Evolutionary conservation across 2,797 vertebrate genomes (phyloP).

Genomic region (Trematomus bernacchii): DNA sequence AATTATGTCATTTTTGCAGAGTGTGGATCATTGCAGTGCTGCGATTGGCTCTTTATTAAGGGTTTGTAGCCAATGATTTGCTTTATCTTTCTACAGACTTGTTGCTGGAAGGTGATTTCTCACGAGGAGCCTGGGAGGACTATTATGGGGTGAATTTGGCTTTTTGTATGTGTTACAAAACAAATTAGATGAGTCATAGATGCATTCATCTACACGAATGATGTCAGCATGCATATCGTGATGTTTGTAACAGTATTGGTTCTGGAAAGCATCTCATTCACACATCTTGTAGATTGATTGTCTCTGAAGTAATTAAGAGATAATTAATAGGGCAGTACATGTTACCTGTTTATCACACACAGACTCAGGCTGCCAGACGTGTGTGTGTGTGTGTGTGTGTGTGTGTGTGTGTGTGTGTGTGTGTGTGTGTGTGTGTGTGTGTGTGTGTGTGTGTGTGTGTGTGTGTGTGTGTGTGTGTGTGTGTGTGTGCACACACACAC

Average conservation of each 20-base stretch:
- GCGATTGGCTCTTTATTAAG: constrained; percentile 49
- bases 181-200: constrained; percentile 66
- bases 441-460: no score
- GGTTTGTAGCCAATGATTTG: constrained; percentile 51
- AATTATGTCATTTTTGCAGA: constrained; percentile 42
- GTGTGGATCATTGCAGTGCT: constrained; percentile 10
- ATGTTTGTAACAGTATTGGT: not conserved
- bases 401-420: constrained; percentile 2
- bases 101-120: constrained; percentile 69
- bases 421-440: not conserved
- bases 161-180: constrained; percentile 49
- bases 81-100: constrained; percentile 49
- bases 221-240: constrained; percentile 51
- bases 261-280: constrained; percentile 17
- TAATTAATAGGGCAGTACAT: not conserved
- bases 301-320: constrained; percentile 24
- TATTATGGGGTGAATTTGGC: constrained; percentile 25
- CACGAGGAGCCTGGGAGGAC: constrained; percentile 6
- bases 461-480: no score
- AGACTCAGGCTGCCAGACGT: constrained; percentile 10
- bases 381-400: not conserved
- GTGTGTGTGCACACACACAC: constrained; percentile 10
- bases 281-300: constrained; percentile 9
- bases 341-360: constrained; percentile 19
- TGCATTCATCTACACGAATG: constrained; percentile 41